Base-by-base conservation (phyloP, 2,797 vertebrate species). In the Sebastes iracundus region DNA sequence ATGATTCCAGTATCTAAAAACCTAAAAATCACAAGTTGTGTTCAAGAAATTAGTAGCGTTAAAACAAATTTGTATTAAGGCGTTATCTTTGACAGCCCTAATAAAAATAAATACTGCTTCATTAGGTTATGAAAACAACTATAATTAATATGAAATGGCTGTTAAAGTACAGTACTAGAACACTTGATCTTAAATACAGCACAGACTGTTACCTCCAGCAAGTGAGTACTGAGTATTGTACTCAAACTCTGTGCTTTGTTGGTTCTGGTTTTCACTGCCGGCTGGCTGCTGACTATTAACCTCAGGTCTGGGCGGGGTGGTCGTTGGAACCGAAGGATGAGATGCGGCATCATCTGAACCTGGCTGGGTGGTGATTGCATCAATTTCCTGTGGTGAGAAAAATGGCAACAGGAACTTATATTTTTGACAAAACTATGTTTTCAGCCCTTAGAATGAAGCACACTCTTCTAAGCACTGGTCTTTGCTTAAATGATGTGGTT, bases 321-420 rank as follows among this genome's bases (percentile, higher is more conserved):
- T 94, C 23, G 95, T 92, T 0, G 94, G 94, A 13, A 63, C 92
- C 0, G 89, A 79, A 18, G 94, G 90, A 18, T 93, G 85, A 10
- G 91, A 86, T 2, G 87, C 11, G 6, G 93, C 2, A 42, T 96
- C 94, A 14, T 96, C 96, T 3, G 93, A 1, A 2, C 93, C 89
- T 56, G 97, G 97, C 71, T 98, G 98, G 1, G 98, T 99, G 1
- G 99, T 99, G 92, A 99, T 99, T 18, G 99, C 99, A 91, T 99
- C 99, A 1, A 99, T 99, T 93, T 99, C 98, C 98, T 99, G 70
- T 35, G 5, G 32, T 53, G 63, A 35, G 10, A 79, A 61, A 59
- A 77, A 25, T 7, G 1, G 30, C 8, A 72, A 72, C 14, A 58
- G 22, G 23, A 33, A 33, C 16, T 32, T 60, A 32, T 4, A n/a